Base-by-base conservation (phyloP, 2,113 vertebrate genomes). In the Cephalopholis sonnerati region DNA sequence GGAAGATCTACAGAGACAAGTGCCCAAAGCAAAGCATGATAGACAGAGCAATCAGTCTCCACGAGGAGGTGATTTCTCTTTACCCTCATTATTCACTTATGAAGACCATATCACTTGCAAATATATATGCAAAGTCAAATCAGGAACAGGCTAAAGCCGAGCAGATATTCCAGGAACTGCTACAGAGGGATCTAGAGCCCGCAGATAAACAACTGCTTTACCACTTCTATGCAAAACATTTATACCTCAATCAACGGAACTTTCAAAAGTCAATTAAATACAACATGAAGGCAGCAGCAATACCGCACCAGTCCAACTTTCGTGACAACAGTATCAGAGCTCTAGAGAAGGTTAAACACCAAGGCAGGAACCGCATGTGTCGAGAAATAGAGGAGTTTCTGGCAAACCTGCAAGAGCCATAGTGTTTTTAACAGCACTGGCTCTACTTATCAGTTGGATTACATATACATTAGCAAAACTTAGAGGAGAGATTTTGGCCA, bases 311-410 rank as follows among this genome's bases (percentile, higher is more conserved):
- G 2, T 73, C 44, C 2, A 46, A 13, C 20, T 50, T 7, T 46
- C 57, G 68, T 2, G 1, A 12, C 2, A 73, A 53, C 18, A 92
- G 92, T 77, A 82, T 88, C 16, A 32, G 11, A 17, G 1, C 1
- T 13, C 81, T 92, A 55, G 7, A 63, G 41, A 76, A 66, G 25
- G 74, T 68, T 9, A 3, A 4, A 29, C 1, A 68, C 5, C 53
- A 18, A 41, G 3, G 72, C 8, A 67, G 15, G 44, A 55, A 24
- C 61, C 7, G 0, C 7, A 84, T 51, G 83, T 48, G 61, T 46
- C 4, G 13, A 54, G 73, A 89, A 44, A 81, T 92, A 32, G 13
- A 27, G 6, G 13, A 24, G 64, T 86, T 87, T 46, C 80, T 92
- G 65, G 10, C 8, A 18, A 66, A 70, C 2, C 50, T 89, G 10